These are phyloP conservation scores for Uria lomvia DNA, from an alignment of 2,113 vertebrate species.

Conservation along the genomic window DNA sequence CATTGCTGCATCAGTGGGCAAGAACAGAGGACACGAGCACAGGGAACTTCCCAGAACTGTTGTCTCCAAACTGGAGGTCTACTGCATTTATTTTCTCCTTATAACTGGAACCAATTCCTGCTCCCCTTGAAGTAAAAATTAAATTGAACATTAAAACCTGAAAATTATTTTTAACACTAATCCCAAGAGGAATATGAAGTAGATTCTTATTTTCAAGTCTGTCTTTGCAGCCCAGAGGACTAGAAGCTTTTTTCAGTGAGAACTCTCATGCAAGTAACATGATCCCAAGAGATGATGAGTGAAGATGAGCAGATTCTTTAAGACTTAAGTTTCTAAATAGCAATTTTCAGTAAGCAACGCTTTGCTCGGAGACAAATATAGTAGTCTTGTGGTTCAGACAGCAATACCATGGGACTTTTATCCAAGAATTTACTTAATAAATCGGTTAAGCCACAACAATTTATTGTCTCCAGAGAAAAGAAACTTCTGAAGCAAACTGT, in stretches of 20 bases:
- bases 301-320: background rate
- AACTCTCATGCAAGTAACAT: background rate
- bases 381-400: background rate
- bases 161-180: background rate
- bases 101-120: background rate
- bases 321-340: background rate
- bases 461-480: background rate
- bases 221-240: background rate
- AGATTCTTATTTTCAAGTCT: background rate
- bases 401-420: background rate
- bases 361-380: background rate
- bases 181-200: background rate
- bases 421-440: background rate
- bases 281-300: background rate
- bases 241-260: background rate
- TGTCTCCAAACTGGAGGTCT: background rate
- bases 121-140: background rate
- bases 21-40: rapidly evolving
- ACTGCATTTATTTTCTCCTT: background rate
- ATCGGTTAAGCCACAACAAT: background rate
- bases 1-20: background rate
- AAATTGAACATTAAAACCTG: background rate
- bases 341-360: background rate
- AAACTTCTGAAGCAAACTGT: background rate
- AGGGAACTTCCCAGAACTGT: background rate